Conservation (phyloP, 2,797 vertebrate species). For the Falco columbarius region DNA sequence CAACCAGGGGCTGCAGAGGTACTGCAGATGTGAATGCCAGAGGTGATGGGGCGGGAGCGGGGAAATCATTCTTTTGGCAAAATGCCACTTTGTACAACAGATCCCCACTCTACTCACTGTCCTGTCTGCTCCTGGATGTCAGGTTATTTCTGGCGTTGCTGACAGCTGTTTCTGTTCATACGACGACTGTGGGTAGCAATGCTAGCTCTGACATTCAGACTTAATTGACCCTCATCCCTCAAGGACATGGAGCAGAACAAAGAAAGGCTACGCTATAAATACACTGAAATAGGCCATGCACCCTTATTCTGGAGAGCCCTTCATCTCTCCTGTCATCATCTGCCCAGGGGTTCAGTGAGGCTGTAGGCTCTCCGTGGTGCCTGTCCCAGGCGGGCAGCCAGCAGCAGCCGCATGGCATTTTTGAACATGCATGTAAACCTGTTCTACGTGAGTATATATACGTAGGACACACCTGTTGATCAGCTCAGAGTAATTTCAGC, state of each 20-base stretch:
- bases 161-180: background rate
- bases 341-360: background rate
- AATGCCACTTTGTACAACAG: background rate
- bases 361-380: rapidly evolving
- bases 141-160: background rate
- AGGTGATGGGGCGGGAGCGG: background rate
- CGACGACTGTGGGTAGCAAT: rapidly evolving
- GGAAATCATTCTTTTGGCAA: background rate
- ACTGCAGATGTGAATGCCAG: rapidly evolving
- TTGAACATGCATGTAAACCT: background rate
- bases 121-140: background rate
- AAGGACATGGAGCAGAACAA: background rate
- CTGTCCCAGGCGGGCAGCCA: rapidly evolving
- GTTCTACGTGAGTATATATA: background rate
- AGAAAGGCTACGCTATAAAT: background rate
- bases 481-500: background rate
- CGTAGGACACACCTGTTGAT: background rate
- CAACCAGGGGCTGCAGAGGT: background rate
- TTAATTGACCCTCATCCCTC: background rate
- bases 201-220: background rate
- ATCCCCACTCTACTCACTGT: background rate
- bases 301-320: background rate
- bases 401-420: background rate
- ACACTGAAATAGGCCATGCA: background rate
- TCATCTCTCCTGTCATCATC: background rate